Percentiles rank a stretch among this genome's conserved stretches.
Evolutionary conservation across 2,113 vertebrate genomes (phyloP).

Genomic region (Salvator merianae): DNA sequence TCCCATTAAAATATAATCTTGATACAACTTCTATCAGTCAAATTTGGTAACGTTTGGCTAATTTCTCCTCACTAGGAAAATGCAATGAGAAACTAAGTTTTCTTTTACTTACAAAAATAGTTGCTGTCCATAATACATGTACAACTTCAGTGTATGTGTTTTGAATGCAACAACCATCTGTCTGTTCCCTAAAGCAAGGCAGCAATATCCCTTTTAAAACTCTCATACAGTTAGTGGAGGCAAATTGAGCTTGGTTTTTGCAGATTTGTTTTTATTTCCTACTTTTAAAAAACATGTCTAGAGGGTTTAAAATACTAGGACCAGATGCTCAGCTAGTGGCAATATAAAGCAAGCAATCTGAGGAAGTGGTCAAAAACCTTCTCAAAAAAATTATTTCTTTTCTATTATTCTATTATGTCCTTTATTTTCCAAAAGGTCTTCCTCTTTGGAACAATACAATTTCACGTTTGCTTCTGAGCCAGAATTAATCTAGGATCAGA

Average conservation of each 20-base stretch:
- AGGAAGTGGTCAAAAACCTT: not conserved
- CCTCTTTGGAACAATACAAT: constrained; percentile 17
- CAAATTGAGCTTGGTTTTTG: constrained; percentile 26
- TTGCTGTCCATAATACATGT: not conserved
- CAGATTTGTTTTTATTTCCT: constrained; percentile 38
- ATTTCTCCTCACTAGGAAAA: not conserved
- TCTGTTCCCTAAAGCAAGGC: constrained; percentile 28
- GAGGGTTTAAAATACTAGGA: constrained; percentile 12
- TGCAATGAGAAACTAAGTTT: not conserved
- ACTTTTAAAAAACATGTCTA: constrained; percentile 32
- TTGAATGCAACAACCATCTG: not conserved
- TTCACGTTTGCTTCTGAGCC: constrained; percentile 7
- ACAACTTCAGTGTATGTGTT: constrained; percentile 19
- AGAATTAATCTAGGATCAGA: not conserved
- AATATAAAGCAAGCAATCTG: not conserved
- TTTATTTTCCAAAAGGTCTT: not conserved
- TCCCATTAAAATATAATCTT: too few species aligned
- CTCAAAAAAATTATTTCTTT: not conserved
- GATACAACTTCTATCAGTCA: too few species aligned
- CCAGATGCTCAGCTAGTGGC: constrained; percentile 23
- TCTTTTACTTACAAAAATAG: not conserved
- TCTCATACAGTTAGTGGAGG: not conserved
- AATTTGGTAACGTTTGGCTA: not conserved
- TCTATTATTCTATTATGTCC: not conserved
- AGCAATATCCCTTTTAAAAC: constrained; percentile 22